Conservation (phyloP, 2,797 vertebrate genomes). For the Onychomys arenicola region DNA sequence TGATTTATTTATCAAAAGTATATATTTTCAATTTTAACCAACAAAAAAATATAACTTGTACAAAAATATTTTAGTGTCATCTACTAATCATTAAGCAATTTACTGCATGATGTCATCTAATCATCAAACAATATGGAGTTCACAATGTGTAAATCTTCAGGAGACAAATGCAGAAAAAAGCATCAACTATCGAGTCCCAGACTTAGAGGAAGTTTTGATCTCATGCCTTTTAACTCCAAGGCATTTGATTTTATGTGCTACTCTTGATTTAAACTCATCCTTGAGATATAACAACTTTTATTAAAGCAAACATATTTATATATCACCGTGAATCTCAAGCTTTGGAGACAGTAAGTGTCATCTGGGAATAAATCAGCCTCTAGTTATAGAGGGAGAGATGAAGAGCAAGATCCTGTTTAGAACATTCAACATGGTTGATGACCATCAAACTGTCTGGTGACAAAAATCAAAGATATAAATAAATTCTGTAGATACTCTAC, state of each 20-base stretch:
- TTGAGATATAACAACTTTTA: not conserved
- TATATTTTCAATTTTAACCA: not conserved
- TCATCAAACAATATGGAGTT: not conserved
- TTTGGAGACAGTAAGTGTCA: not conserved
- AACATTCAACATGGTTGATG: not conserved
- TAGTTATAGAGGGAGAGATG: not conserved
- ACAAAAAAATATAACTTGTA: not conserved
- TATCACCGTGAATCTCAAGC: not conserved
- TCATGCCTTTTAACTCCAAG: not conserved
- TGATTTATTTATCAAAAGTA: not conserved
- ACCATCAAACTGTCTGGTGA: not conserved
- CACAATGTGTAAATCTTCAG: not conserved
- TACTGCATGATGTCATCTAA: not conserved
- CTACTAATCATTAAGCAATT: not conserved
- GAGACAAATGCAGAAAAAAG: not conserved
- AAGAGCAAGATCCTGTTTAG: not conserved
- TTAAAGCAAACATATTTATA: slow-evolving; percentile 26
- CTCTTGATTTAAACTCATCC: slow-evolving; percentile 34
- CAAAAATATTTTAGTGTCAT: not conserved
- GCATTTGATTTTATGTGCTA: slow-evolving; percentile 43
- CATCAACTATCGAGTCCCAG: not conserved
- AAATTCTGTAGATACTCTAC: not conserved
- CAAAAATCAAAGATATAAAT: not conserved
- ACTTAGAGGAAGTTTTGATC: not conserved
- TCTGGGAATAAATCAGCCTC: not conserved